Conservation (phyloP, 2,113 vertebrate species). For the Psammodynastes pulverulentus region DNA sequence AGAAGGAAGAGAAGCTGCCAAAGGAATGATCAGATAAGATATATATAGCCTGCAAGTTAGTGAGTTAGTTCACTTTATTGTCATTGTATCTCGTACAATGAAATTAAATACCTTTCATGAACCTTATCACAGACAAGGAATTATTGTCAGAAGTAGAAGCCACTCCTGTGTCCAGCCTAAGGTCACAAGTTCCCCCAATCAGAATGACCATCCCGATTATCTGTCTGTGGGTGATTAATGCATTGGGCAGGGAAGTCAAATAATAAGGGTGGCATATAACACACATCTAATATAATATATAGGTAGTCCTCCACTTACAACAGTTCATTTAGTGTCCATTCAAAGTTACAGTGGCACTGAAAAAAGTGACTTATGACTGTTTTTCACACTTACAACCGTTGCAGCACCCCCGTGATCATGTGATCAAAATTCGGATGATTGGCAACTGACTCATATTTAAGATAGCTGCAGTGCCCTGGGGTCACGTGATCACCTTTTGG, state of each 20-base stretch:
- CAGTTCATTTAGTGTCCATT: neutral
- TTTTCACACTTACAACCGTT: neutral
- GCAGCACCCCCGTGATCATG: neutral
- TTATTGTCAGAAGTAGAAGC: neutral
- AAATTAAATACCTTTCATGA: too few species aligned
- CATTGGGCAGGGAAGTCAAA: neutral
- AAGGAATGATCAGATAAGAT: too few species aligned
- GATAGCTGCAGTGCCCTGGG: rapidly evolving
- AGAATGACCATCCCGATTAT: neutral
- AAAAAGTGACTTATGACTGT: neutral
- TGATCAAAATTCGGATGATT: neutral
- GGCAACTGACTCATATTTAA: neutral
- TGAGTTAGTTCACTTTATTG: too few species aligned
- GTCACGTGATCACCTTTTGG: neutral
- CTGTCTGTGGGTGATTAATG: neutral
- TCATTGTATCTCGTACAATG: too few species aligned
- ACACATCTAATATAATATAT: neutral
- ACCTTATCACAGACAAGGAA: neutral
- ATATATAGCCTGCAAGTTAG: too few species aligned
- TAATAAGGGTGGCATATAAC: neutral
- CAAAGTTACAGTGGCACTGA: neutral
- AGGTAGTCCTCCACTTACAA: neutral
- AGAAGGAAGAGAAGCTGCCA: too few species aligned
- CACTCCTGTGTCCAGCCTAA: neutral
- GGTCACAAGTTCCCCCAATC: neutral